These are phyloP conservation scores for Dolichotis patagonum DNA, from an alignment of 2,113 vertebrate species.

Conservation along the genomic window DNA sequence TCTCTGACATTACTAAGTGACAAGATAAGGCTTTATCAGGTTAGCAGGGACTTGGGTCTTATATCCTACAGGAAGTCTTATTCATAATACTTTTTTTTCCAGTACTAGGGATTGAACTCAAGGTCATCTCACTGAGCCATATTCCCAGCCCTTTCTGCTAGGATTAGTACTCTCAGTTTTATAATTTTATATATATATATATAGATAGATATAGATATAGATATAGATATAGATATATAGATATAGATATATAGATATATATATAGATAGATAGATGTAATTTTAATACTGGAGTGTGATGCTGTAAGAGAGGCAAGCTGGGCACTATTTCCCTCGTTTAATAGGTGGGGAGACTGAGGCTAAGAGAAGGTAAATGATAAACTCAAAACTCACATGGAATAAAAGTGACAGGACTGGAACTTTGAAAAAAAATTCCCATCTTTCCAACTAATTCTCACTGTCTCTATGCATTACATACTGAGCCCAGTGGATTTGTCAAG, in stretches of 20 bases:
- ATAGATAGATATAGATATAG: no score
- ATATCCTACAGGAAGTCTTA: not conserved
- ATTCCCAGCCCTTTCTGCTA: not conserved
- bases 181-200: not conserved
- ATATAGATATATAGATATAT: no score
- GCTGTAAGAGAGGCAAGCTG: slow-evolving; percentile 7
- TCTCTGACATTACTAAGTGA: slow-evolving; percentile 16
- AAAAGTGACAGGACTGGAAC: slow-evolving; percentile 5
- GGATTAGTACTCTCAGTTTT: not conserved
- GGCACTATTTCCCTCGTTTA: not conserved
- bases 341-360: slow-evolving; percentile 19
- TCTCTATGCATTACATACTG: not conserved
- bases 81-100: not conserved
- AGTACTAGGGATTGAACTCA: not conserved
- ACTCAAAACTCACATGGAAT: not conserved
- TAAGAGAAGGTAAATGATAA: slow-evolving; percentile 15
- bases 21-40: not conserved
- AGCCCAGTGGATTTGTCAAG: slow-evolving; percentile 17
- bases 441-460: slow-evolving; percentile 17
- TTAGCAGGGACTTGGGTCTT: not conserved
- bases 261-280: no score
- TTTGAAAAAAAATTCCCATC: not conserved
- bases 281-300: not conserved
- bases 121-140: not conserved
- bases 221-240: not conserved